Evolutionary conservation across 2,888 invertebrate genomes (phyloP), one percentile per base, ranked within the genome.

Genomic region (Mimas tiliae): DNA sequence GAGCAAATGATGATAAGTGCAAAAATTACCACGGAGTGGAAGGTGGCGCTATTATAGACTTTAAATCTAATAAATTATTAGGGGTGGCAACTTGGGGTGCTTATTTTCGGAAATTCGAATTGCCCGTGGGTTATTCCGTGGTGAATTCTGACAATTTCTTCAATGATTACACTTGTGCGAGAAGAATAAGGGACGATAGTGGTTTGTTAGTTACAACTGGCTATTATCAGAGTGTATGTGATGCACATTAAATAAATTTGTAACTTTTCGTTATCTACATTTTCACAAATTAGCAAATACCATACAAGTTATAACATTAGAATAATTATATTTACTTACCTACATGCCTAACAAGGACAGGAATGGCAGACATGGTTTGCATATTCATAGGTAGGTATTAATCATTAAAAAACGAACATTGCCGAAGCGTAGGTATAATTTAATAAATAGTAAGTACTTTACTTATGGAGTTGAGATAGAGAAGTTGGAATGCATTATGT

Each of bases 1-100:
- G 67, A 0, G 58, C 48, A 0, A 66, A 70, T 0, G 63, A 68
- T 0, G 6, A 42, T 0, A 68, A 66, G 7, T 89, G 89, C 58
- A 9, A 45, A 0, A 72, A 68, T 0, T 87, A 85, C 62, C 86
- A 81, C 19, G 89, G 87, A 0, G 86, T 84, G 0, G 84, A 86
- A 65, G 90, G 90, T 0, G 86, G 80, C 0, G 88, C 86, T 0
- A 63, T 91, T 0, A 21, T 83, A 6, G 78, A 88, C 47, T 63
- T 45, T 0, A 71, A 67, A 11, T 77, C 65, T 0, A 74, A 78
- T 0, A 74, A 74, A 67, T 64, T 91, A 27, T 64, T 90, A 0
- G 91, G 90, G 0, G 62, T 91, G 2, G 85, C 87, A 0, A 88
- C 87, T 0, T 91, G 91, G 91, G 88, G 87, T 0, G 64, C 72